Evolutionary conservation across 2,113 vertebrate species (phyloP).

Genomic region (Rhombomys opimus): DNA sequence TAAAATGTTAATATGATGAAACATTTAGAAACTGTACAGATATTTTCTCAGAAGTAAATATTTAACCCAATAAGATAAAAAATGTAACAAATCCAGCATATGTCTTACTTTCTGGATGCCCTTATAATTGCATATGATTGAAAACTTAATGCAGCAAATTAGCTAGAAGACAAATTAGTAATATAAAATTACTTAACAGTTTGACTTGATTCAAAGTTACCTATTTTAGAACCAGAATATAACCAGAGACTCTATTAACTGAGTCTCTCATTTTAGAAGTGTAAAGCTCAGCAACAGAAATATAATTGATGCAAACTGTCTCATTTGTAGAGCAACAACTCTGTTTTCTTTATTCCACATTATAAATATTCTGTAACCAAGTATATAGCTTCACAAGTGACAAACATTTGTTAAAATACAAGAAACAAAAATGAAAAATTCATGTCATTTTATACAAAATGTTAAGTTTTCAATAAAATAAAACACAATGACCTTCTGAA

Average conservation of each 20-base stretch:
- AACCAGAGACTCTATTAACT: background rate
- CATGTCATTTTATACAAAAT: background rate
- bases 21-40: background rate
- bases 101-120: background rate
- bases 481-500: background rate
- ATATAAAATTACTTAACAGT: slow-evolving; percentile 24
- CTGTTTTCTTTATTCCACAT: background rate
- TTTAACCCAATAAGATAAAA: background rate
- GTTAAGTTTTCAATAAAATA: background rate
- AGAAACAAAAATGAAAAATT: background rate
- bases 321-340: background rate
- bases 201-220: slow-evolving; percentile 36
- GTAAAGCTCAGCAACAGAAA: background rate
- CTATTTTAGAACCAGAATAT: slow-evolving; percentile 30
- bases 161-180: background rate
- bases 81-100: background rate
- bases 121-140: background rate
- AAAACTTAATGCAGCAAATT: slow-evolving; percentile 37
- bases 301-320: slow-evolving; percentile 14
- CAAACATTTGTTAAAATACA: background rate
- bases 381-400: background rate
- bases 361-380: background rate
- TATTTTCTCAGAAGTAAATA: background rate
- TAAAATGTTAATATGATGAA: background rate
- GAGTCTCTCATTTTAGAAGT: slow-evolving; percentile 20